Evolutionary conservation across 2,797 vertebrate species (phyloP).

Genomic region (Leptatherina wallacei): DNA sequence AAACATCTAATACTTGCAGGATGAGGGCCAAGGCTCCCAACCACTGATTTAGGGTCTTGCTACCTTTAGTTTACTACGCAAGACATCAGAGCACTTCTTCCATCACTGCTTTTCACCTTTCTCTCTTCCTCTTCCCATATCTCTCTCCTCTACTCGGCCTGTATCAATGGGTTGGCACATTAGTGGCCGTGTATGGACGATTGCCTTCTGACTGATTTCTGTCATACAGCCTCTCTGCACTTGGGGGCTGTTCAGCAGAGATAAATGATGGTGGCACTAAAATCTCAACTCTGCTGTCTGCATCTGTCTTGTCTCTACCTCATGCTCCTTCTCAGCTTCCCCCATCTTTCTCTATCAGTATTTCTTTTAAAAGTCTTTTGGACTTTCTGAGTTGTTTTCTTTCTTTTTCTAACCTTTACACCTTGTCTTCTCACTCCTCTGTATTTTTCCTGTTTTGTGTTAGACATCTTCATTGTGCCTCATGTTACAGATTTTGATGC

Average conservation of each 20-base stretch:
- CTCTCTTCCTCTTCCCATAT: conserved; percentile 1
- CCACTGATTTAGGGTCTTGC: too few species aligned
- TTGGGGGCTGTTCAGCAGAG: conserved; percentile 63
- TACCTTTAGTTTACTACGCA: background rate
- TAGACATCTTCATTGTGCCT: background rate
- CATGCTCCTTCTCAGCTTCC: background rate
- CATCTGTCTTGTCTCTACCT: conserved; percentile 4
- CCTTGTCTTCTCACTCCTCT: background rate
- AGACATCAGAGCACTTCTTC: background rate
- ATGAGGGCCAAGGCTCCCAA: too few species aligned
- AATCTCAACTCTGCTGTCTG: conserved; percentile 50
- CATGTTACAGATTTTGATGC: background rate
- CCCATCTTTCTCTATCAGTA: background rate
- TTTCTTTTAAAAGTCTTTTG: conserved; percentile 2
- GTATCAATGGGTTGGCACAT: conserved; percentile 68
- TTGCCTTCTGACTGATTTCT: conserved; percentile 80
- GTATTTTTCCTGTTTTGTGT: background rate
- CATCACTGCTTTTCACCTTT: conserved; percentile 8
- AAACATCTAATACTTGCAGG: too few species aligned
- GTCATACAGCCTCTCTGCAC: conserved; percentile 69
- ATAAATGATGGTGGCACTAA: conserved; percentile 74
- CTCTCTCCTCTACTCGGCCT: conserved; percentile 20
- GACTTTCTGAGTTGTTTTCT: background rate
- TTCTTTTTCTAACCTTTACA: background rate
- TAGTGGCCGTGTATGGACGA: conserved; percentile 70